Base-by-base conservation (phyloP, 1,140 invertebrate genomes). In the Theocolax elegans region DNA sequence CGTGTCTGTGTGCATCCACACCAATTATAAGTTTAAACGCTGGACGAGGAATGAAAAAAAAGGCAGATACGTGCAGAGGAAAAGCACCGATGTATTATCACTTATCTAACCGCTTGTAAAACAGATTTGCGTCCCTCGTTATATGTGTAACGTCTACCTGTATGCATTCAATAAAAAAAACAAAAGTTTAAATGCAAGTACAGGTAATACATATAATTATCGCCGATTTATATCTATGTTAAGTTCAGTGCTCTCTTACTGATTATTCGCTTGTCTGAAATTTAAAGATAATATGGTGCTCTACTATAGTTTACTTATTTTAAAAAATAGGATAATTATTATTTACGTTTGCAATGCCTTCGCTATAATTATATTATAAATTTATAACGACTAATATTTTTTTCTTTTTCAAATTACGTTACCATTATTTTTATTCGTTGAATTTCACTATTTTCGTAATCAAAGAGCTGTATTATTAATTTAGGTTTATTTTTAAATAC, bases 51-150 rank as follows among this genome's bases (percentile, higher is more conserved):
- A 13, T 21, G 44, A 10, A 17, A 48, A 48, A 10, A 21, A 48
- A 13, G 1, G 10, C 17, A 3, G n/a, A 13, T 21, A 9, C n/a
- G 3, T 48, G 44, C 17, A 44, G 15, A 13, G 13, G 17, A 44
- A 44, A n/a, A n/a, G n/a, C n/a, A n/a, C 19, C 49, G 62, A 40
- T 65, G 38, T 12, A 40, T 65, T 65, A 65, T 65, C 63, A 54
- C 63, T 53, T 65, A 54, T 53, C 48, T 53, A 64, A 40, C 64
- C 35, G 25, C 51, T 56, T 56, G 38, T 56, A 66, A 56, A n/a
- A 66, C 25, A 42, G 21, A 42, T 35, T 31, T 40, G 1, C 38
- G 49, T 56, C 19, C 42, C 25, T 63, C 17, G 4, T 12, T 3
- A 8, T 17, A n/a, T n/a, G n/a, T n/a, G n/a, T n/a, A n/a, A n/a